Evolutionary conservation across 2,888 invertebrate species (phyloP).

Genomic region (Diploptera punctata): DNA sequence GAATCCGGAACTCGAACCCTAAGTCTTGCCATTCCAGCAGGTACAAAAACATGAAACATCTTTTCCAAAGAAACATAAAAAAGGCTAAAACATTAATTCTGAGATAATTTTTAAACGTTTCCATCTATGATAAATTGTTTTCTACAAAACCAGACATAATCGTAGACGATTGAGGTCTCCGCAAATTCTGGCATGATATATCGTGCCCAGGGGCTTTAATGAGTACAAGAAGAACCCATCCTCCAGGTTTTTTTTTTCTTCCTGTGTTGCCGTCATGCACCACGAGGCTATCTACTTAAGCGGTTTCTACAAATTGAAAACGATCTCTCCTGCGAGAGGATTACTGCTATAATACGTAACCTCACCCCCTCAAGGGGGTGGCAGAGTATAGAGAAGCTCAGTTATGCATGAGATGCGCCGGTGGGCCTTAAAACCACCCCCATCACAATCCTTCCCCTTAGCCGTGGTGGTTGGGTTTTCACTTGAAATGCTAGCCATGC

Average conservation of each 20-base stretch:
- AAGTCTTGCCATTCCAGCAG: too few species aligned
- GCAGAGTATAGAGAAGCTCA: constrained; percentile 18
- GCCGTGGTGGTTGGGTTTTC: constrained; percentile 18
- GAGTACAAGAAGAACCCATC: neutral
- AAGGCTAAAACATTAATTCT: too few species aligned
- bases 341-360: constrained; percentile 24
- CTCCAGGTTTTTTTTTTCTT: neutral
- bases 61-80: too few species aligned
- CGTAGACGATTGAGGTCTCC: neutral
- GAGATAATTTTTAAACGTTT: too few species aligned
- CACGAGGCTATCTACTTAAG: constrained; percentile 28
- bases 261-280: constrained; percentile 5
- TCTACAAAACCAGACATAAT: neutral
- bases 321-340: constrained; percentile 26
- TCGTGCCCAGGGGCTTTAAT: neutral
- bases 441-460: constrained; percentile 25
- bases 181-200: neutral
- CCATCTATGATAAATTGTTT: constrained; percentile 8
- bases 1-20: too few species aligned
- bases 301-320: constrained; percentile 31
- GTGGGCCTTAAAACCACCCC: constrained; percentile 22
- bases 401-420: constrained; percentile 29
- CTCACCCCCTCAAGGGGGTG: neutral
- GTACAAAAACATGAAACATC: too few species aligned
- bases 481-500: constrained; percentile 25